A percentile compares a stretch with the other conserved stretches of the same genome.
Conservation (phyloP, 64 coral and sea anemone genomes). For the Stichodactyla mertensii region DNA sequence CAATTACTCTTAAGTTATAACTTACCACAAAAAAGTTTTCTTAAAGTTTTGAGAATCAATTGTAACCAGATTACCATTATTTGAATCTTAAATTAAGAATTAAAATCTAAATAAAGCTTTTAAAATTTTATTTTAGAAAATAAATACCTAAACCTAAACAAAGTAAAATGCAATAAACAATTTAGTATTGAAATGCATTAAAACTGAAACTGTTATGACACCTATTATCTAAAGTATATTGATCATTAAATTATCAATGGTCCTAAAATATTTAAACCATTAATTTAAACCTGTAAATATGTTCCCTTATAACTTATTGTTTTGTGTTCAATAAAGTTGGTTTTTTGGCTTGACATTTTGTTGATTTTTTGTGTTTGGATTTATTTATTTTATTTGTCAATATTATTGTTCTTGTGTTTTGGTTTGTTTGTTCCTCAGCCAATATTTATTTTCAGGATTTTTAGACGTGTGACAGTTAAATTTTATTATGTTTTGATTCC, state of each 20-base stretch:
- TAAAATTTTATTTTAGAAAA: background rate
- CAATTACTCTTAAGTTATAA: no score
- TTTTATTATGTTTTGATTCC: background rate
- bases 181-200: background rate
- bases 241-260: background rate
- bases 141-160: background rate
- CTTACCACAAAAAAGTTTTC: no score
- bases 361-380: conserved; percentile 5
- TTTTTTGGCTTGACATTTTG: background rate
- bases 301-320: background rate
- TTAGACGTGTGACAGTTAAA: conserved; percentile 16
- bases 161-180: background rate
- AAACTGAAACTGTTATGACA: background rate
- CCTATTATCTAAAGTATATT: background rate
- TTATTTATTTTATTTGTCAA: background rate
- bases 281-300: conserved; percentile 6
- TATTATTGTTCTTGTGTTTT: background rate
- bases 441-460: conserved; percentile 8
- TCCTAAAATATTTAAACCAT: background rate
- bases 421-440: conserved; percentile 12
- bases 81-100: background rate
- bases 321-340: conserved; percentile 6
- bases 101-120: background rate
- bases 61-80: background rate
- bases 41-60: no score